These are phyloP conservation scores for Aplochiton taeniatus DNA, from an alignment of 2,797 vertebrate species.

Conservation along the genomic window DNA sequence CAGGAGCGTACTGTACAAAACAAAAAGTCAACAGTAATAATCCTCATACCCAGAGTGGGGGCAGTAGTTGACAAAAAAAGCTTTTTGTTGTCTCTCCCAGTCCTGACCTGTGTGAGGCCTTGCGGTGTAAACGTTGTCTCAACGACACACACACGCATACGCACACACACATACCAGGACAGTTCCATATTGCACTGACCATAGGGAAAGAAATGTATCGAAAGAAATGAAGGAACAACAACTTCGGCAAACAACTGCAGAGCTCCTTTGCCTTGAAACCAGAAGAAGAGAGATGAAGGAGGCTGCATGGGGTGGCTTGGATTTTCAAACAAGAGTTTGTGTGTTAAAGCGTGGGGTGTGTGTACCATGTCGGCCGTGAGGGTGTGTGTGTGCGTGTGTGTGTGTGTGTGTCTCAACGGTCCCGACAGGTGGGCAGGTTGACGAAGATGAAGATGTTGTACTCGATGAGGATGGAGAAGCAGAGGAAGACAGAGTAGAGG, in stretches of 20 bases:
- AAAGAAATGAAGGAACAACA: slow-evolving; percentile 6
- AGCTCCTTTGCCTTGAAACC: slow-evolving; percentile 8
- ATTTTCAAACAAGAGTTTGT: no score
- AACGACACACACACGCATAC: slow-evolving; percentile 10
- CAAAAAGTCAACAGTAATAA: slow-evolving; percentile 58
- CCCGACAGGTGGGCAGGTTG: slow-evolving; percentile 95
- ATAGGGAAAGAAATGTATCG: slow-evolving; percentile 20
- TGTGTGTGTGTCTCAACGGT: slow-evolving; percentile 68
- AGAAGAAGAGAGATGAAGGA: background rate
- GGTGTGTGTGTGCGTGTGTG: background rate
- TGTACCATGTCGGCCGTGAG: background rate
- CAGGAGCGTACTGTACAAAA: slow-evolving; percentile 25
- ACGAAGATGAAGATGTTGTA: slow-evolving; percentile 99
- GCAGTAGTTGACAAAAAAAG: slow-evolving; percentile 57
- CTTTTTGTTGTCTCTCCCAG: slow-evolving; percentile 27
- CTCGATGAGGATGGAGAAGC: slow-evolving; percentile 98
- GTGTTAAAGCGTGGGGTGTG: slow-evolving; percentile 8
- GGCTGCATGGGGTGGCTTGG: no score
- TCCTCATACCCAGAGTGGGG: slow-evolving; percentile 74
- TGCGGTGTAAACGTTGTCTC: slow-evolving; percentile 21
- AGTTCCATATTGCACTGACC: slow-evolving; percentile 54
- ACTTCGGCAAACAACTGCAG: background rate
- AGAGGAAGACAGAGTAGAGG: slow-evolving; percentile 93
- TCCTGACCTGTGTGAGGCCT: slow-evolving; percentile 36
- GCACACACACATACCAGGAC: slow-evolving; percentile 25